These are phyloP conservation scores for Mobula hypostoma DNA, from an alignment of 2,113 vertebrate genomes.

Conservation along the genomic window DNA sequence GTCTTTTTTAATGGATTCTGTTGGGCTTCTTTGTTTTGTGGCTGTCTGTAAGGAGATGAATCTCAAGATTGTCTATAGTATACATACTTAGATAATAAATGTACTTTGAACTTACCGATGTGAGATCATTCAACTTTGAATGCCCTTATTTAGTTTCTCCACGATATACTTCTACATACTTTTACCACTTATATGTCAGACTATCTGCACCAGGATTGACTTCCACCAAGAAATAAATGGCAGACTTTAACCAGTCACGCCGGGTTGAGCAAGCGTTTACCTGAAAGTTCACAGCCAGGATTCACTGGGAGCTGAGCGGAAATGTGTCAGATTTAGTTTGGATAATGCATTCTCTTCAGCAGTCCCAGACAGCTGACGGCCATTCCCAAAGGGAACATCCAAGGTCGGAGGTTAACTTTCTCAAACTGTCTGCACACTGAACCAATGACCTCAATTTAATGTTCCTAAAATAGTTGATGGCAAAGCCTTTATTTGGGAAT, in stretches of 20 bases:
- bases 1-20: too few relatives aligned
- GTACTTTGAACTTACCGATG: not conserved
- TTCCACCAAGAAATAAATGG: not conserved
- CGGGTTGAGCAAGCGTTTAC: not conserved
- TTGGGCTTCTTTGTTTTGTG: too few relatives aligned
- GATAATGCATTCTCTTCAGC: not conserved
- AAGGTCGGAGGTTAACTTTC: not conserved
- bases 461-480: not conserved
- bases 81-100: too few relatives aligned
- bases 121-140: not conserved
- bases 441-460: not conserved
- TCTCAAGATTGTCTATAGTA: too few relatives aligned
- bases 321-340: constrained; percentile 26
- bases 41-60: too few relatives aligned
- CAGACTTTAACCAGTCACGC: not conserved
- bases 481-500: not conserved
- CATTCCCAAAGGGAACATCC: not conserved
- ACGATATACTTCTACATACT: not conserved
- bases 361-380: not conserved
- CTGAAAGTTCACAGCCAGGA: not conserved
- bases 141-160: not conserved
- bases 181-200: not conserved
- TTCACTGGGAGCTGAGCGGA: not conserved
- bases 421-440: not conserved
- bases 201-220: not conserved